Conservation (phyloP, 1,140 invertebrate genomes). For the Cydia splendana region DNA sequence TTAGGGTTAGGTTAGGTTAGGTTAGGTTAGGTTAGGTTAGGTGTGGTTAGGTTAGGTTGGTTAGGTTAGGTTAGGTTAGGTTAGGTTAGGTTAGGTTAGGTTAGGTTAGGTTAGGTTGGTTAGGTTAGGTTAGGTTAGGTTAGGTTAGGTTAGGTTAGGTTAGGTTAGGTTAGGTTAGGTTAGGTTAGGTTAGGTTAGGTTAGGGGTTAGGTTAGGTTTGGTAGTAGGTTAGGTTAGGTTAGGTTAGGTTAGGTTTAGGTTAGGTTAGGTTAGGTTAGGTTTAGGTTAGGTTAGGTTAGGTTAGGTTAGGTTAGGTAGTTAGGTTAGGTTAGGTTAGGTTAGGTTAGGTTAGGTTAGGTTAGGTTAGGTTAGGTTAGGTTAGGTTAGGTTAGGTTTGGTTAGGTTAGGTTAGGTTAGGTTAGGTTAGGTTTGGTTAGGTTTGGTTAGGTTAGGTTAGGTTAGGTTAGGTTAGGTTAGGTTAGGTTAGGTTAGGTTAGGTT, state of each 20-base stretch:
- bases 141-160: slow-evolving; percentile 49
- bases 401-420: slow-evolving; percentile 34
- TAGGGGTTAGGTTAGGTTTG: slow-evolving; percentile 40
- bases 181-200: slow-evolving; percentile 43
- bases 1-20: slow-evolving; percentile 41
- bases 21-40: slow-evolving; percentile 43
- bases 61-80: slow-evolving; percentile 39
- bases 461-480: slow-evolving; percentile 43
- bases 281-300: slow-evolving; percentile 44
- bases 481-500: slow-evolving; percentile 42
- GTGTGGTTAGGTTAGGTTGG: slow-evolving; percentile 48
- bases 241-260: slow-evolving; percentile 40
- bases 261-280: slow-evolving; percentile 13
- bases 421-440: slow-evolving; percentile 38
- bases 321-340: slow-evolving; percentile 37
- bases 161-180: slow-evolving; percentile 59
- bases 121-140: slow-evolving; percentile 47
- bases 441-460: slow-evolving; percentile 44
- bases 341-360: slow-evolving; percentile 43
- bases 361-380: slow-evolving; percentile 42
- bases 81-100: slow-evolving; percentile 44
- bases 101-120: slow-evolving; percentile 27
- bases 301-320: slow-evolving; percentile 44
- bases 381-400: slow-evolving; percentile 39
- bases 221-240: slow-evolving; percentile 49